These are phyloP conservation scores for Pinna nobilis DNA, from an alignment of 1,140 invertebrate species.

Conservation along the genomic window DNA sequence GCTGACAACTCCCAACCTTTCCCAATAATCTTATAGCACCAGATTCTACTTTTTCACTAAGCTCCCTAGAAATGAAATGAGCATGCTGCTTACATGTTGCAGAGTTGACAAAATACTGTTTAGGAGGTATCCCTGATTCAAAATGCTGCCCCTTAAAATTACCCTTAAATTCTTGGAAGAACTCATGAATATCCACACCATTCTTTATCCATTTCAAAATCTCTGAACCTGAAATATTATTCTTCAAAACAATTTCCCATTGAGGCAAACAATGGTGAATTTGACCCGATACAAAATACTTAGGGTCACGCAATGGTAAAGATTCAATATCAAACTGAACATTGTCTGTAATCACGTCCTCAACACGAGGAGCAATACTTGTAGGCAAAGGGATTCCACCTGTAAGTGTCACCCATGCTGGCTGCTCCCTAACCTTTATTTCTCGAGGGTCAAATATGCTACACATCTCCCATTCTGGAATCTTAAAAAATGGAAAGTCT, in stretches of 20 bases:
- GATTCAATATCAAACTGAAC: neutral
- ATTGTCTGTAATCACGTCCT: slow-evolving; percentile 1
- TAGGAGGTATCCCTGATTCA: neutral
- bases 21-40: slow-evolving; percentile 14
- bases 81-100: neutral
- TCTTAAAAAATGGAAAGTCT: neutral
- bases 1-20: slow-evolving; percentile 17
- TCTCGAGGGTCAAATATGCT: slow-evolving; percentile 12
- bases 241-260: slow-evolving; percentile 6
- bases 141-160: slow-evolving; percentile 19
- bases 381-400: neutral
- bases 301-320: slow-evolving; percentile 18
- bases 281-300: slow-evolving; percentile 15
- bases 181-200: slow-evolving; percentile 1
- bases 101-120: neutral
- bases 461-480: slow-evolving; percentile 25
- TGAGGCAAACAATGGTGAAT: slow-evolving; percentile 14
- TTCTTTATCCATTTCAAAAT: slow-evolving; percentile 4
- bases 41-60: neutral
- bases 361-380: neutral
- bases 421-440: slow-evolving; percentile 12
- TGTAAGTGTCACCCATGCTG: slow-evolving; percentile 35
- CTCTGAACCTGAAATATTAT: neutral
- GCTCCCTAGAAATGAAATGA: slow-evolving; percentile 3
- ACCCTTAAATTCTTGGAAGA: slow-evolving; percentile 9